Percentiles rank a stretch among this genome's conserved stretches.
Conservation (phyloP, 1,140 invertebrate genomes). For the Orchesella cincta region DNA sequence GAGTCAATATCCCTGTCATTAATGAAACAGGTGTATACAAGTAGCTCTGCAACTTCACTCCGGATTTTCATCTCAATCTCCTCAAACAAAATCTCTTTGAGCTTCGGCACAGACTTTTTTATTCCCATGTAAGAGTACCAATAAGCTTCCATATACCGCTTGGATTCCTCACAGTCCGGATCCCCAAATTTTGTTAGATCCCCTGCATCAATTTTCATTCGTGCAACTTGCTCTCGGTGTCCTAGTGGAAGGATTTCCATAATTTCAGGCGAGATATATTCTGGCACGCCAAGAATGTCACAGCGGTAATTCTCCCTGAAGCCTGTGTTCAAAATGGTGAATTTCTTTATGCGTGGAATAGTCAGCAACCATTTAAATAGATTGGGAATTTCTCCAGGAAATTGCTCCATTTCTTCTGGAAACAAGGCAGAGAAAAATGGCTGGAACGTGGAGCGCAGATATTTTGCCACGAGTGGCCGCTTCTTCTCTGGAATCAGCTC, state of each 20-base stretch:
- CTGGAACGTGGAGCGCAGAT: background rate
- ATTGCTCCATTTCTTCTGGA: constrained; percentile 14
- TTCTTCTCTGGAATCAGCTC: constrained; percentile 13
- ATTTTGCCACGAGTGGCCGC: constrained; percentile 2
- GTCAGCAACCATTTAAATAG: background rate
- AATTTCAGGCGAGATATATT: constrained; percentile 21
- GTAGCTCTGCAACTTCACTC: constrained; percentile 2
- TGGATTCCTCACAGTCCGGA: constrained; percentile 14
- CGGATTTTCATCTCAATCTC: constrained; percentile 12
- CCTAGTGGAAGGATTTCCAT: constrained; percentile 13
- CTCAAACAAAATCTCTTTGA: background rate
- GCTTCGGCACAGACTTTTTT: constrained; percentile 13
- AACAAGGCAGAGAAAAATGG: background rate
- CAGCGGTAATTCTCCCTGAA: constrained; percentile 13
- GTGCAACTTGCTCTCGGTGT: constrained; percentile 6
- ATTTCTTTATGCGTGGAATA: background rate
- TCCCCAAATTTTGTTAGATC: constrained; percentile 6
- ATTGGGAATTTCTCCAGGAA: background rate
- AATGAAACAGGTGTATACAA: constrained; percentile 8
- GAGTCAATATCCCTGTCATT: constrained; percentile 8
- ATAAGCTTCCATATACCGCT: constrained; percentile 16
- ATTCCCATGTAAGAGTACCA: constrained; percentile 15
- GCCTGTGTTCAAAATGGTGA: background rate
- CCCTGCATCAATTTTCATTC: background rate
- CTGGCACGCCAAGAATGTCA: background rate